Base-by-base conservation (phyloP, 1,140 invertebrate genomes). In the Drosophila ambigua region DNA sequence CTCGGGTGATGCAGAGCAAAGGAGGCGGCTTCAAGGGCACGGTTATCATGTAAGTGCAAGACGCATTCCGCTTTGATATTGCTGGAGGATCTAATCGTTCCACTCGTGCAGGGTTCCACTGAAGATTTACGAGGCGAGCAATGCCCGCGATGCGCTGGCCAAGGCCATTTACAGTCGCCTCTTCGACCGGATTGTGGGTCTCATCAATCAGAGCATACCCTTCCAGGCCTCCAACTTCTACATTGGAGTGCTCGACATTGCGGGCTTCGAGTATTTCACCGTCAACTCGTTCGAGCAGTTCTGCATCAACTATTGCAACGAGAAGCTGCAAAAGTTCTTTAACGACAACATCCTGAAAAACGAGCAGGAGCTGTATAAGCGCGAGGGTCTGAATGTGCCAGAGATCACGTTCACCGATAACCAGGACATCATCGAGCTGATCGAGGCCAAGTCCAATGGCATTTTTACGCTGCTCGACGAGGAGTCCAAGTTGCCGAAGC, bases 221-320 rank as follows among this genome's bases (percentile, higher is more conserved):
- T 97, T 97, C 92, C 95, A 96, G 88, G 95, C 95, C 1, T 97
- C 96, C 1, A 96, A 95, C 58, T 96, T 96, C 64, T 99, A 98
- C 89, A 99, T 99, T 89, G 98, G 98, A 51, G 97, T 99, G 2
- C 93, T 99, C 43, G 98, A 99, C 92, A 99, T 99, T 91, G 98
- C 98, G 73, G 98, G 98, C 20, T 99, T 99, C 93, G 98, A 99
- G 93, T 99, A 98, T 93, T 98, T 98, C 92, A 97, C 97, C 66
- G 95, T 97, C 49, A 99, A 99, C 93, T 98, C 97, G 83, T 98
- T 98, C 93, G 98, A 99, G 92, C 97, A 98, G 92, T 97, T 98
- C 92, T 98, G 97, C 91, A 98, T 98, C 77, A 98, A 98, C 92
- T 98, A 98, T 92, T 98, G 97, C 92, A 98, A 98, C 92, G 97